Conservation (phyloP, 2,888 invertebrate species). For the Pogonocherus hispidulus region DNA sequence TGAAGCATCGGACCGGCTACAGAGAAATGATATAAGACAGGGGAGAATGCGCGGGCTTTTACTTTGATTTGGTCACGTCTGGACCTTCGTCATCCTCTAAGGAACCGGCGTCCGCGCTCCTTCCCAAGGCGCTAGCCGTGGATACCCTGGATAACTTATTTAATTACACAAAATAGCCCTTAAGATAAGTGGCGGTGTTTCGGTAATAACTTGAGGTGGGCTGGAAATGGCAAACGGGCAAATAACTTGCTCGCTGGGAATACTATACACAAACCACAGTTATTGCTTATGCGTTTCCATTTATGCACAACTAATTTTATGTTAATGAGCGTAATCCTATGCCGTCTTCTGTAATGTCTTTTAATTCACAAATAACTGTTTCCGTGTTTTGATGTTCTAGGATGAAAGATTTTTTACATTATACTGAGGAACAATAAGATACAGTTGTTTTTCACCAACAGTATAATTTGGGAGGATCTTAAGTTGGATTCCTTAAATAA, state of each 20-base stretch:
- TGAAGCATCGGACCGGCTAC: background rate
- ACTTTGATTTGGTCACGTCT: conserved; percentile 40
- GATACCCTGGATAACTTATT: conserved; percentile 21
- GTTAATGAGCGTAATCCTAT: too few relatives aligned
- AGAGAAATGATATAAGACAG: conserved; percentile 31
- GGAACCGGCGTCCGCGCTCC: conserved; percentile 17
- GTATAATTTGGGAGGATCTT: too few relatives aligned
- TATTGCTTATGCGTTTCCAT: too few relatives aligned
- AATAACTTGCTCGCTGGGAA: background rate
- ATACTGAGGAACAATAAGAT: too few relatives aligned
- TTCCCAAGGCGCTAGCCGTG: conserved; percentile 20
- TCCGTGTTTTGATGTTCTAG: too few relatives aligned
- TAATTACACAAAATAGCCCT: conserved; percentile 30
- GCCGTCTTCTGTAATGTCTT: too few relatives aligned
- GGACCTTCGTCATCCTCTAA: conserved; percentile 38
- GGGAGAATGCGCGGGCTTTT: conserved; percentile 24
- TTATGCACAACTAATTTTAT: too few relatives aligned
- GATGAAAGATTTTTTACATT: too few relatives aligned
- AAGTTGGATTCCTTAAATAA: too few relatives aligned
- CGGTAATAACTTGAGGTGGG: background rate
- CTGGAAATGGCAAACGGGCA: background rate
- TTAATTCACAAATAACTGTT: too few relatives aligned
- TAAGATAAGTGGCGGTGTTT: background rate
- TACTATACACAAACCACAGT: too few relatives aligned
- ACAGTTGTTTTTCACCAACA: too few relatives aligned